phyloP scores from a whole-genome alignment of 2,797 vertebrate genomes.

The Mormyrus proboscirostris region DNA sequence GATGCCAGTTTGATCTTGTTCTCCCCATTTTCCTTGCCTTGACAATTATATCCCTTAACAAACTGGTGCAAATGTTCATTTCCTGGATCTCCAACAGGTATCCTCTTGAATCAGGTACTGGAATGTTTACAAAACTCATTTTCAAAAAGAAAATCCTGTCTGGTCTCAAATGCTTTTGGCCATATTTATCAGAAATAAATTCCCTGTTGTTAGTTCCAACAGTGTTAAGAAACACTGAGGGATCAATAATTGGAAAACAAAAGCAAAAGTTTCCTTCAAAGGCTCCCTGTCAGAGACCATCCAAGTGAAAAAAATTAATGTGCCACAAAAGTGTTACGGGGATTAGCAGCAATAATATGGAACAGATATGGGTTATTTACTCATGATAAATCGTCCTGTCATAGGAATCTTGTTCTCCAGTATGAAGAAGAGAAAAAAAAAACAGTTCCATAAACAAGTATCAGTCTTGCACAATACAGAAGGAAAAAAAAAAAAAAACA shows the following conservation, averaged over 20 bases:
- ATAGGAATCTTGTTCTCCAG: background rate
- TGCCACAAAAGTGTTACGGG: background rate
- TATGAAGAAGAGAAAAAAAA: background rate
- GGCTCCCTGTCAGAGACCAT: background rate
- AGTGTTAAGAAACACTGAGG: background rate
- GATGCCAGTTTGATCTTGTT: background rate
- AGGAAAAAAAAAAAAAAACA: background rate
- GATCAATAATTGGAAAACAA: conserved; percentile 11
- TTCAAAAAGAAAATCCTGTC: background rate
- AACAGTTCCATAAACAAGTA: conserved; percentile 6
- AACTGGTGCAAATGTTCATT: background rate
- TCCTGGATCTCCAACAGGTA: background rate
- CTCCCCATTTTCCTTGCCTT: conserved; percentile 9
- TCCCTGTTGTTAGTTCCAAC: background rate
- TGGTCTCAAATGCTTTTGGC: background rate
- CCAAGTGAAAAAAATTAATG: background rate
- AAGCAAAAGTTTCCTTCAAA: conserved; percentile 1
- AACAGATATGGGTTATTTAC: conserved; percentile 15
- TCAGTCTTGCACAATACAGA: conserved; percentile 14
- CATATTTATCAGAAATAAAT: background rate
- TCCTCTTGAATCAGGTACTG: background rate
- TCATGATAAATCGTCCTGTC: conserved; percentile 11
- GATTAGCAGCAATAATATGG: conserved; percentile 11
- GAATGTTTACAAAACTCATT: background rate
- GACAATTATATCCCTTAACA: conserved; percentile 17